Evolutionary conservation across 2,888 invertebrate genomes (phyloP), one percentile per base, ranked within the genome.

Genomic region (Tridacna gigas): DNA sequence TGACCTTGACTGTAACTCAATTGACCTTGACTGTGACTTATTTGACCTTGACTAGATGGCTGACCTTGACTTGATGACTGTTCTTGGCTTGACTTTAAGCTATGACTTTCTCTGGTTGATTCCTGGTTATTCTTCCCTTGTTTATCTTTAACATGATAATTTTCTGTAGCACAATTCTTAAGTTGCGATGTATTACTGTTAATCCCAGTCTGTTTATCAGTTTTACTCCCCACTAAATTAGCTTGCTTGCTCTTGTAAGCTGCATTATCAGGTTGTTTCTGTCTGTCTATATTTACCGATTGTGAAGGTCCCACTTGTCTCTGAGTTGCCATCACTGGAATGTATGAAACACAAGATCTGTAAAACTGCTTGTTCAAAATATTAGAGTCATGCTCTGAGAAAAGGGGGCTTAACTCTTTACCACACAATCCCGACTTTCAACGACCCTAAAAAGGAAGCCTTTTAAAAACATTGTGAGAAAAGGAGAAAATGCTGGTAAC

Each of bases 241-340:
- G 26, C 26, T 9, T 13, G 12, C 2, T 63, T 63, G 12, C 25
- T 13, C 13, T 13, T 63, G 22, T 4, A 18, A 63, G 20, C 63
- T 4, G 63, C 63, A 13, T 1, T 22, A 25, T 63, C n/a, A 13
- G 63, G 13, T 22, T 63, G 63, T n/a, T 63, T 63, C 63, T 22
- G 45, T 45, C 15, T 47, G 20, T n/a, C n/a, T 9, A 15, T 22
- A 15, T 51, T 22, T 15, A 5, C 51, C 2, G 47, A 25, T 20
- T 71, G 71, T 26, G 51, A 25, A 7, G 48, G 25, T 26, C 47
- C 71, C 11, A 11, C 11, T 51, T 18, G 25, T 61, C 71, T 79
- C 51, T 82, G 82, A 37, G 82, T 82, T 37, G 82, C 82, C 61
- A 79, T 28, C 26, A 79, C 82, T 82, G 63, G 0, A 80, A 74